Evolutionary conservation across 2,113 vertebrate genomes (phyloP).

Genomic region (Centropus bengalensis): DNA sequence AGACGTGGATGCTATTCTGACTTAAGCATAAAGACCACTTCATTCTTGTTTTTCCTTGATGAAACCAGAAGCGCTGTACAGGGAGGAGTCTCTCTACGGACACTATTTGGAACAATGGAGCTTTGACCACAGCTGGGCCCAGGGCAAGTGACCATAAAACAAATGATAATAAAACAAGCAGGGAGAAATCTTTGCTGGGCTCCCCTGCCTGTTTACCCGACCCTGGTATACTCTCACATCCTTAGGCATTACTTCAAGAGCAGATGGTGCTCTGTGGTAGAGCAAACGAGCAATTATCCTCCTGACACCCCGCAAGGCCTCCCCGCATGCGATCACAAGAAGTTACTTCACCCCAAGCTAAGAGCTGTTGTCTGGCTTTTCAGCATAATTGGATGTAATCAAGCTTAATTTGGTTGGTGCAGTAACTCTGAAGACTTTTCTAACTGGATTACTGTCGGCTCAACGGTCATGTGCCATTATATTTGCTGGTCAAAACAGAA

Average conservation of each 20-base stretch:
- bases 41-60: neutral
- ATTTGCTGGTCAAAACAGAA: constrained; percentile 78
- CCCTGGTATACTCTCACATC: neutral
- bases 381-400: constrained; percentile 81
- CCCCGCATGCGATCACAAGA: constrained; percentile 52
- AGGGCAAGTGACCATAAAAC: neutral
- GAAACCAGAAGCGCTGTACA: neutral
- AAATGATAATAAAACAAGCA: neutral
- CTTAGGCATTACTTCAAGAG: constrained; percentile 47
- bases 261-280: constrained; percentile 69
- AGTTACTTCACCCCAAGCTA: constrained; percentile 76
- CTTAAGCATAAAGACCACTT: constrained; percentile 9
- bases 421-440: constrained; percentile 78
- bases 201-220: neutral
- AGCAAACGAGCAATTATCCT: constrained; percentile 68
- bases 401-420: constrained; percentile 78
- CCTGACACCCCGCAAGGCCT: constrained; percentile 70
- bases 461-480: constrained; percentile 79
- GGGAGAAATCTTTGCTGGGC: neutral
- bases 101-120: neutral
- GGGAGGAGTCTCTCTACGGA: neutral
- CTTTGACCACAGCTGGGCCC: neutral
- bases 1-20: neutral
- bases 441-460: constrained; percentile 80
- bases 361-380: constrained; percentile 80